Evolutionary conservation across 2,113 vertebrate species (phyloP).

Genomic region (Paradisaea rubra): DNA sequence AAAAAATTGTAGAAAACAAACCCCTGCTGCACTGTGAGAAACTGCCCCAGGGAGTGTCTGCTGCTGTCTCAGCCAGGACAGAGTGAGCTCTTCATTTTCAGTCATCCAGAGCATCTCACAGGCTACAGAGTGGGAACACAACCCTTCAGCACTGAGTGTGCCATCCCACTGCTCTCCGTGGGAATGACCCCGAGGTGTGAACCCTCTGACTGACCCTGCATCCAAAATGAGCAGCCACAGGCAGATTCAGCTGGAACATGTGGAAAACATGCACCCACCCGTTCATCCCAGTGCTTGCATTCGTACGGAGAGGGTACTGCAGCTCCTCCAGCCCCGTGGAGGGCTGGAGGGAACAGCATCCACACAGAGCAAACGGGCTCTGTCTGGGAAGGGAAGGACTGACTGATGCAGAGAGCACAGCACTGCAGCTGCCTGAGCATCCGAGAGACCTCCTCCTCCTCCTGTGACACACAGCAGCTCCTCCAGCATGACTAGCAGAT

Average conservation of each 20-base stretch:
- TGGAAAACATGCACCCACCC: accelerated
- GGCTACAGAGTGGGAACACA: accelerated
- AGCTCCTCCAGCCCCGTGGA: background rate
- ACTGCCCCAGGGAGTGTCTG: background rate
- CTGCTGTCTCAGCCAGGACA: background rate
- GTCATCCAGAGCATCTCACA: background rate
- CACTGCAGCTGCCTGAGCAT: background rate
- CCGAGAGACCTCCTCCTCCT: background rate
- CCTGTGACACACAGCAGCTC: background rate
- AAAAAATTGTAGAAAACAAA: background rate
- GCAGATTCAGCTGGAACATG: background rate
- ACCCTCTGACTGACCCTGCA: background rate
- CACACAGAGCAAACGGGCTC: accelerated
- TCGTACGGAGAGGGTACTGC: accelerated
- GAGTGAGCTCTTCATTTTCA: background rate
- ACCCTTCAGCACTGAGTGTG: accelerated
- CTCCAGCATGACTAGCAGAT: background rate
- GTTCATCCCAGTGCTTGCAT: accelerated
- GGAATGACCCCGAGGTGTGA: accelerated
- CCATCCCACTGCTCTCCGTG: accelerated
- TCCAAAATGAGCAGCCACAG: background rate
- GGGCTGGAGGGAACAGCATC: background rate
- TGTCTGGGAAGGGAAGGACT: accelerated
- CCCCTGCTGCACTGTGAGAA: background rate
- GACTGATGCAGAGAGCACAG: background rate